A percentile compares a stretch with the other conserved stretches of the same genome.
phyloP scores from a whole-genome alignment of 1,140 invertebrate genomes.

The Carcinoscorpius rotundicauda region DNA sequence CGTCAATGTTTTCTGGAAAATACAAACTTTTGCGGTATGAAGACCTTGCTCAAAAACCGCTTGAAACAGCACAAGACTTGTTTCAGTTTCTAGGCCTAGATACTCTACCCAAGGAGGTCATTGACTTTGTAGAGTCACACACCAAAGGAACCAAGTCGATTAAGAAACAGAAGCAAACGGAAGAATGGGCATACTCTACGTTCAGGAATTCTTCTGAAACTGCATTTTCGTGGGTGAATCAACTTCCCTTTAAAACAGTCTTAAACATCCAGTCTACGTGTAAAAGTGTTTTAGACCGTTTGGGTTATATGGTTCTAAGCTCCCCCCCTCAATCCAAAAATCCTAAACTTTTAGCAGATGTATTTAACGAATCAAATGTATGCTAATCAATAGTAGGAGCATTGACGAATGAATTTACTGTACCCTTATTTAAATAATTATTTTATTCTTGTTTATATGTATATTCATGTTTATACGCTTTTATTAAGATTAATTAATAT shows the following conservation, averaged over 20 bases:
- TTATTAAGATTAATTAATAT: too few relatives aligned
- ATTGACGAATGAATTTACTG: too few relatives aligned
- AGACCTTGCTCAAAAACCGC: slow-evolving; percentile 19
- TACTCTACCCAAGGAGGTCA: slow-evolving; percentile 10
- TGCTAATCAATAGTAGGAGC: too few relatives aligned
- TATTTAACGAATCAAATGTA: too few relatives aligned
- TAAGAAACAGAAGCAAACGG: slow-evolving; percentile 7
- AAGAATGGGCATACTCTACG: slow-evolving; percentile 20
- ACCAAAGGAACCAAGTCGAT: slow-evolving; percentile 7
- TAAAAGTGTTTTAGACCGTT: slow-evolving; percentile 13
- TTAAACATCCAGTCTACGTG: slow-evolving; percentile 16
- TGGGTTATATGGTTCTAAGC: slow-evolving; percentile 15
- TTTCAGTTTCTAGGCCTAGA: slow-evolving; percentile 19
- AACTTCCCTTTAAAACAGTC: slow-evolving; percentile 15
- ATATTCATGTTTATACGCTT: too few relatives aligned
- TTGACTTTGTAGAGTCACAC: slow-evolving; percentile 19
- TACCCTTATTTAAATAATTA: too few relatives aligned
- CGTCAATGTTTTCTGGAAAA: slow-evolving; percentile 10
- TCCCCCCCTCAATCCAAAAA: too few relatives aligned
- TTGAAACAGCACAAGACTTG: slow-evolving; percentile 13
- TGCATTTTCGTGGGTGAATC: slow-evolving; percentile 16
- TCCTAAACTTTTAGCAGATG: too few relatives aligned
- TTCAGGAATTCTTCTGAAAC: slow-evolving; percentile 18
- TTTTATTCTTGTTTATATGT: too few relatives aligned
- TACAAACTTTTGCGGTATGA: slow-evolving; percentile 18